Percentiles rank a stretch among this genome's conserved stretches.
Conservation (phyloP, 2,113 vertebrate genomes). For the Aplodontia rufa region DNA sequence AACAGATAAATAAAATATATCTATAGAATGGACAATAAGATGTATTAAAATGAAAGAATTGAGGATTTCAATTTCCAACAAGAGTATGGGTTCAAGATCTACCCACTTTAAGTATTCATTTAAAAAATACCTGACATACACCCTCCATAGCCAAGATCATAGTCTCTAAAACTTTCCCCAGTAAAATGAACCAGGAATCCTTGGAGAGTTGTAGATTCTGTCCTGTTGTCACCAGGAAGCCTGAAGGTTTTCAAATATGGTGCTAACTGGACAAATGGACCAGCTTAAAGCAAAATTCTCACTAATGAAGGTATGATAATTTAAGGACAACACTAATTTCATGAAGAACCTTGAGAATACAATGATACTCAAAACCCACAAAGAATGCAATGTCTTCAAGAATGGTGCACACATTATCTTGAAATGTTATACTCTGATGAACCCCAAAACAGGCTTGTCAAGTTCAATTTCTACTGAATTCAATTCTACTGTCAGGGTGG, state of each 20-base stretch:
- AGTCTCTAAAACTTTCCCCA: neutral
- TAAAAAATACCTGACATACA: neutral
- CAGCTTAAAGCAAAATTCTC: neutral
- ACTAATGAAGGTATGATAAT: neutral
- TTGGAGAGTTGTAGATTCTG: neutral
- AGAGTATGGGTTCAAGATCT: neutral
- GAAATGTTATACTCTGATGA: neutral
- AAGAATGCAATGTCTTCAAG: neutral
- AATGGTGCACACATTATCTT: neutral
- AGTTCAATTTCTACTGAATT: slow-evolving; percentile 22
- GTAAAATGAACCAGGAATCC: neutral
- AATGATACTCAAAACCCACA: neutral
- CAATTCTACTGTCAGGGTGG: neutral
- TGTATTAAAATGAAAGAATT: neutral
- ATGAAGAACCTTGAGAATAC: neutral
- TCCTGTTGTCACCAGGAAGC: neutral
- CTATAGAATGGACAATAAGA: neutral
- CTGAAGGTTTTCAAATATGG: neutral
- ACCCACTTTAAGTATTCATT: neutral
- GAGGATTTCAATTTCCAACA: neutral
- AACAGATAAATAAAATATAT: neutral
- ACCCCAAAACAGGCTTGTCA: neutral
- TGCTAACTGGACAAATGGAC: neutral
- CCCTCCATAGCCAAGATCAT: neutral
- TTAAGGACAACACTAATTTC: neutral